Evolutionary conservation across 2,888 invertebrate species (phyloP).

Genomic region (Aquatica leii): DNA sequence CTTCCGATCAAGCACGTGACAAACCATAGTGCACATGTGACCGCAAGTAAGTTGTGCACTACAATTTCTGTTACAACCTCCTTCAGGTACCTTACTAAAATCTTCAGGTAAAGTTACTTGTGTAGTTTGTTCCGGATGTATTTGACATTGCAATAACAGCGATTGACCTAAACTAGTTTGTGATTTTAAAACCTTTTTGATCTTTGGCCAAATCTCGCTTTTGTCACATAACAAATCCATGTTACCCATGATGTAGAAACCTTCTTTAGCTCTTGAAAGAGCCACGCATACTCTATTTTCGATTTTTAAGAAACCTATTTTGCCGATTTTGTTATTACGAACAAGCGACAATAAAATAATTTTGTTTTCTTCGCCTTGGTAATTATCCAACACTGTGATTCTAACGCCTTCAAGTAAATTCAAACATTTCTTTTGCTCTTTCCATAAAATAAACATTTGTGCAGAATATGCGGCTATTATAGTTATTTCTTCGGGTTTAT

Average conservation of each 20-base stretch:
- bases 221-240: slow-evolving; percentile 66
- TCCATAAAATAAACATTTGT: slow-evolving; percentile 69
- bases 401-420: slow-evolving; percentile 62
- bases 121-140: slow-evolving; percentile 61
- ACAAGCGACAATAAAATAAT: slow-evolving; percentile 83
- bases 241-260: slow-evolving; percentile 80
- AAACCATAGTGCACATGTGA: slow-evolving; percentile 70
- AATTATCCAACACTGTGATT: slow-evolving; percentile 78
- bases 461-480: slow-evolving; percentile 77
- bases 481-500: slow-evolving; percentile 70
- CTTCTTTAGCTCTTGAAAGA: slow-evolving; percentile 75
- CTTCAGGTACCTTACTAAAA: slow-evolving; percentile 65
- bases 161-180: slow-evolving; percentile 64
- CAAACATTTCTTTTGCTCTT: slow-evolving; percentile 54
- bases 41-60: slow-evolving; percentile 63
- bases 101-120: slow-evolving; percentile 57
- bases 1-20: slow-evolving; percentile 67
- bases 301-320: slow-evolving; percentile 75
- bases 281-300: slow-evolving; percentile 81
- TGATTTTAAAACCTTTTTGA: slow-evolving; percentile 61
- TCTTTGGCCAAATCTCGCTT: slow-evolving; percentile 67
- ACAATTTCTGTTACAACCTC: slow-evolving; percentile 54
- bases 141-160: slow-evolving; percentile 64
- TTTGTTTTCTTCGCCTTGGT: slow-evolving; percentile 82
- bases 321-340: slow-evolving; percentile 72